Evolutionary conservation across 2,797 vertebrate genomes (phyloP), one percentile per base, ranked within the genome.

Genomic region (Danio kyathit): DNA sequence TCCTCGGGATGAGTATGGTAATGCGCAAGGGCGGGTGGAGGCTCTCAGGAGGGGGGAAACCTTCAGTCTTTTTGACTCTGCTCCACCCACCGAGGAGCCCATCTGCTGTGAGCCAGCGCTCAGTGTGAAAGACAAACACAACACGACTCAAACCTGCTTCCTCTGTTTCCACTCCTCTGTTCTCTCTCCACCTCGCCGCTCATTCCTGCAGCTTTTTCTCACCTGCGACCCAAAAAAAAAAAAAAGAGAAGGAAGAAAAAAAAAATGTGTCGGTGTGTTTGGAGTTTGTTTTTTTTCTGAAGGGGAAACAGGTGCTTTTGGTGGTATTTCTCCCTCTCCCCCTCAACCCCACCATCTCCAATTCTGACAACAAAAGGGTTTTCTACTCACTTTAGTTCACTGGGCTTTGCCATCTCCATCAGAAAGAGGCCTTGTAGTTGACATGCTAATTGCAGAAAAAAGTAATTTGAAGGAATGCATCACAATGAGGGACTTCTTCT

Each of bases 401-500:
- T 56, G 59, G 40, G 64, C 74, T 71, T 59, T 64, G 65, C 72
- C 75, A 85, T 87, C 86, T 85, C 84, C 84, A 87, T 87, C 76
- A 84, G 82, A 87, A 87, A 82, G 86, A 83, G 21, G 52, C 29
- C 59, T 90, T 92, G 83, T 89, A 92, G 90, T 88, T 91, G 91
- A 92, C 88, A 90, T 93, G 93, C 91, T 93, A 94, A 93, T 93
- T 93, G 92, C 90, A 88, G 89, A 69, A 76, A 83, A 76, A 77
- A 79, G 78, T 74, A 61, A 85, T 75, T 79, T 79, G 49, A 85
- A 79, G 67, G 81, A 81, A 83, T 85, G 78, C 83, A 86, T 85
- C 70, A 86, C 74, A 83, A 85, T 85, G 75, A 79, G 77, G 71
- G 61, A 78, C 70, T 66, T 80, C 80, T 83, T 81, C 70, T 71